Evolutionary conservation across 1,140 invertebrate genomes (phyloP).

Genomic region (Gyrodactylus salaris): DNA sequence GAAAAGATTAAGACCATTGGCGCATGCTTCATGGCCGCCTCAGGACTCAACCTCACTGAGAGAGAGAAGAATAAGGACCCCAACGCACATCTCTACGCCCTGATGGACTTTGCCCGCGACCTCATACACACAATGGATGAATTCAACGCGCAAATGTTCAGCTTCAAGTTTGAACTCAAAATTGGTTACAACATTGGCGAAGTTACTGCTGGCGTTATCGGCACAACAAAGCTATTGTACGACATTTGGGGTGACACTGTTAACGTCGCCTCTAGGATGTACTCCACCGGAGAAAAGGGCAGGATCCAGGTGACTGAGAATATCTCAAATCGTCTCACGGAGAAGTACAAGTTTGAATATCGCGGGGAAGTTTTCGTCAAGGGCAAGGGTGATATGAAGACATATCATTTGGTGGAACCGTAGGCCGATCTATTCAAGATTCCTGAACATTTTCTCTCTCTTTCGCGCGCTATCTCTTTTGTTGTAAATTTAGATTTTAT

Average conservation of each 20-base stretch:
- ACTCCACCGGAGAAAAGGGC: constrained; percentile 28
- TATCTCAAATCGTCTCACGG: constrained; percentile 23
- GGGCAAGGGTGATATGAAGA: constrained; percentile 23
- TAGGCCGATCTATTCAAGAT: no score
- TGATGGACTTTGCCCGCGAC: constrained; percentile 52
- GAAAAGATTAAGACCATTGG: constrained; percentile 96
- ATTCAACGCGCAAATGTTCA: constrained; percentile 54
- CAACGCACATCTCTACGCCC: constrained; percentile 40
- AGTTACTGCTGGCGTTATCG: constrained; percentile 71
- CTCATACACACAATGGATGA: constrained; percentile 43
- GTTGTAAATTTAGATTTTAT: no score
- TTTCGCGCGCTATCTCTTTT: no score
- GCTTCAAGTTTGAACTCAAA: constrained; percentile 54
- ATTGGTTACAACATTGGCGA: constrained; percentile 36
- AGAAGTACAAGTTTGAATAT: constrained; percentile 21
- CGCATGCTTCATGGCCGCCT: constrained; percentile 80
- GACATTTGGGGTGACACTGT: constrained; percentile 96
- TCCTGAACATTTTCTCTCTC: no score
- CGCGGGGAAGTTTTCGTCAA: constrained; percentile 18
- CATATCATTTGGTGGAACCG: constrained; percentile 28
- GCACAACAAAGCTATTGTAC: constrained; percentile 69
- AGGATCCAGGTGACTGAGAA: constrained; percentile 12
- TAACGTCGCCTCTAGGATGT: constrained; percentile 73
- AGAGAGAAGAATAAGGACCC: constrained; percentile 25
- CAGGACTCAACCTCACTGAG: constrained; percentile 45